Evolutionary conservation across 2,113 vertebrate species (phyloP).

Genomic region (Indri indri): DNA sequence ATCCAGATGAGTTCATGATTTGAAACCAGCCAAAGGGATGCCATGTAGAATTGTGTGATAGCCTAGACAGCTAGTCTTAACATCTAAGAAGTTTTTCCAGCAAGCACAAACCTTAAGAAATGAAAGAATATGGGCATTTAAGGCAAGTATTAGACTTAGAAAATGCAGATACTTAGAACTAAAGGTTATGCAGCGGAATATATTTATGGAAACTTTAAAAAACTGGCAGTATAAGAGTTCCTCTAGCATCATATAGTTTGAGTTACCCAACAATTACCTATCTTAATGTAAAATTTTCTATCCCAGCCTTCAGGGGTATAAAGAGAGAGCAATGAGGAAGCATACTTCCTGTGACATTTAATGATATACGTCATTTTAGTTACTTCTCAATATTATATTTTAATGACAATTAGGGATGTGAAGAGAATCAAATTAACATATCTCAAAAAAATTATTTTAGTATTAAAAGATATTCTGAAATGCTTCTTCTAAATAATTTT

Average conservation of each 20-base stretch:
- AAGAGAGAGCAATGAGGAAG: neutral
- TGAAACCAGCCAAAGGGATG: neutral
- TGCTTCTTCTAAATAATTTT: slow-evolving; percentile 19
- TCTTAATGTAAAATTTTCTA: neutral
- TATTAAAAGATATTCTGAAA: slow-evolving; percentile 1
- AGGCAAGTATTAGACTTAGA: slow-evolving; percentile 69
- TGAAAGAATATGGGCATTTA: slow-evolving; percentile 20
- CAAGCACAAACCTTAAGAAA: slow-evolving; percentile 26
- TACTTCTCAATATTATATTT: neutral
- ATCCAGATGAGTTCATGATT: slow-evolving; percentile 64
- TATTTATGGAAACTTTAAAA: neutral
- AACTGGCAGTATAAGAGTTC: neutral
- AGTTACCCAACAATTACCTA: neutral
- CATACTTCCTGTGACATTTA: neutral
- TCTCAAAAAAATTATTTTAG: neutral
- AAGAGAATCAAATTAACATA: neutral
- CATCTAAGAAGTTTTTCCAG: slow-evolving; percentile 8
- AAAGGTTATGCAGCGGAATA: neutral
- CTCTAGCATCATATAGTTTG: neutral
- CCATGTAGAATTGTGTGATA: neutral
- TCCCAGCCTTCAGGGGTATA: neutral
- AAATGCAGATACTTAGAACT: neutral
- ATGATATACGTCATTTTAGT: neutral
- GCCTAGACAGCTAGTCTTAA: neutral
- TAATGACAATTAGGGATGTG: neutral